Base-by-base conservation (phyloP, 2,113 vertebrate species). In the Scopus umbretta region DNA sequence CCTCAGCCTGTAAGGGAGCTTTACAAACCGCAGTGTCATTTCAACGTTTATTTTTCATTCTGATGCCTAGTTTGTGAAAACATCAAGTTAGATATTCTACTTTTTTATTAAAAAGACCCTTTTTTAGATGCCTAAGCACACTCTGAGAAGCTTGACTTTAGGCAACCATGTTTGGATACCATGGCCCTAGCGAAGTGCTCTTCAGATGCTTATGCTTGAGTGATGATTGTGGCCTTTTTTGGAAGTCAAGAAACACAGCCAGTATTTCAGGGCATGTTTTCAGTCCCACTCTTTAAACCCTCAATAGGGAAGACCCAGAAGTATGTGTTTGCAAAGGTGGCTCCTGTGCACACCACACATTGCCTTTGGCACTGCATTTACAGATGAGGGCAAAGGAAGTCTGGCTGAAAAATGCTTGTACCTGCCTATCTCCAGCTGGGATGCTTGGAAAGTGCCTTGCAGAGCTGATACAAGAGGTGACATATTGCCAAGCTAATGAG, bases 21-120 rank as follows among this genome's bases (percentile, higher is more conserved):
- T 88, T 85, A 84, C 40, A 91, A 92, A 94, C 27, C 19, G 45
- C 0, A 2, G 18, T 76, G 78, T 68, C 65, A 75, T 82, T 95
- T 93, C 84, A 75, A 93, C 56, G 45, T 19, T 56, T 75, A 52
- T 68, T 93, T 96, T 94, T 87, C 56, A 80, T 94, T 85, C 58
- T 95, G 66, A 40, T 84, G 43, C 49, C 40, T 85, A 49, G 36
- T 65, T 87, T 72, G 40, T 47, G 53, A 87, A 94, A 76, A 53
- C 19, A 93, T 65, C 29, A 40, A 32, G 34, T 49, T 36, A 85
- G 53, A 40, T 65, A 81, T 8, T 52, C 23, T 36, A 26, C 7
- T 7, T 21, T 58, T 88, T 7, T 61, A 70, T 90, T n/a, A 42
- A 62, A 32, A 36, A n/a, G 5, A 13, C 10, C 11, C 6, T 16